These are phyloP conservation scores for Synergus japonicus DNA, from an alignment of 2,888 invertebrate genomes.

Conservation along the genomic window DNA sequence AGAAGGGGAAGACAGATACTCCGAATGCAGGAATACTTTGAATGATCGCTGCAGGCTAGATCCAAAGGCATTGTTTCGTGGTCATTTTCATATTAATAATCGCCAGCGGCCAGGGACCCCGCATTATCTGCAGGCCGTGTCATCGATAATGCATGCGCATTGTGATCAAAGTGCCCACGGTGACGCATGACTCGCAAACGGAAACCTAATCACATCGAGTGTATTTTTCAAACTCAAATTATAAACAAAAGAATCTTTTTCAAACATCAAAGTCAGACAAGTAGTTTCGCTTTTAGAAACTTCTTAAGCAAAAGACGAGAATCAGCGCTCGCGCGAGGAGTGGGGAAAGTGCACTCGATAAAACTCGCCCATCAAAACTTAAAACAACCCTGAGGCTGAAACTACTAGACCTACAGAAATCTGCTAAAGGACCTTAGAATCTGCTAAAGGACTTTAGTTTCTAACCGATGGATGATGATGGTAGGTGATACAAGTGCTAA, in stretches of 20 bases:
- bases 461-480: neutral
- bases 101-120: slow-evolving; percentile 54
- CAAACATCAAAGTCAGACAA: neutral
- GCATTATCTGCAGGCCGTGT: slow-evolving; percentile 58
- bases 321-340: neutral
- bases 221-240: neutral
- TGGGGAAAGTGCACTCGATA: neutral
- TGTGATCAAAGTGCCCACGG: slow-evolving; percentile 42
- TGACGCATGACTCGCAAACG: slow-evolving; percentile 43
- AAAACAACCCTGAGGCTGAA: neutral
- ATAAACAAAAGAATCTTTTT: neutral
- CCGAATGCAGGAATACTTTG: neutral
- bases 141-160: slow-evolving; percentile 60
- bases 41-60: slow-evolving; percentile 49
- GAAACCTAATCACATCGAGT: neutral
- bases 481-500: neutral
- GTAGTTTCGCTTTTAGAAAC: neutral
- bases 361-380: neutral
- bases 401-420: neutral
- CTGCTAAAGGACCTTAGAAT: neutral
- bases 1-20: neutral
- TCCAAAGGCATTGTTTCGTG: slow-evolving; percentile 52
- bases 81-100: slow-evolving; percentile 61
- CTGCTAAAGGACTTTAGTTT: neutral
- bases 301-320: neutral